Conservation (phyloP, 2,888 invertebrate genomes). For the Tipula helvola region DNA sequence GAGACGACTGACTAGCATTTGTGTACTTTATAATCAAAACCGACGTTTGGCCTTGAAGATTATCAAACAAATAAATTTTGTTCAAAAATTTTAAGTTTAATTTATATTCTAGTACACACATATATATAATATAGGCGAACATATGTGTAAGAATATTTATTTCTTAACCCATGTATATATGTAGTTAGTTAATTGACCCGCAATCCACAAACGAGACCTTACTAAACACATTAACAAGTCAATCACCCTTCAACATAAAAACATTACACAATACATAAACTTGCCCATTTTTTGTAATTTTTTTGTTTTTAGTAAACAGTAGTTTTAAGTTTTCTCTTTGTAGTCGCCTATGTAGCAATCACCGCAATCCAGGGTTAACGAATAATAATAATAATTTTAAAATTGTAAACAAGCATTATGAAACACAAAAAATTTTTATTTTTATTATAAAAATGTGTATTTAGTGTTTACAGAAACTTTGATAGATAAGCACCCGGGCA, state of each 20-base stretch:
- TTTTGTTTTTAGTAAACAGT: not conserved
- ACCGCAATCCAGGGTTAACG: not conserved
- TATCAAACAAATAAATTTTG: not conserved
- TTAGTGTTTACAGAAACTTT: not conserved
- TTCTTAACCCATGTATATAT: not conserved
- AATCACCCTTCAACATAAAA: not conserved
- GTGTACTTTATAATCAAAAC: not conserved
- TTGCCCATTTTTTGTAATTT: not conserved
- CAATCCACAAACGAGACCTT: not conserved
- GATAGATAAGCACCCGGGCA: not conserved
- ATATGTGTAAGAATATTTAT: not conserved
- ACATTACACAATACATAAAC: not conserved
- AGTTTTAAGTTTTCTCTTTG: not conserved
- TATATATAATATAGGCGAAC: not conserved
- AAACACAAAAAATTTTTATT: not conserved
- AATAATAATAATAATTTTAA: not conserved
- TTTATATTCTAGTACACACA: not conserved
- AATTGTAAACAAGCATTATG: not conserved
- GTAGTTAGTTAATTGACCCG: no score
- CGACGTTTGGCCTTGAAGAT: not conserved
- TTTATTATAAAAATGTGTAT: not conserved
- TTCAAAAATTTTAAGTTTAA: not conserved
- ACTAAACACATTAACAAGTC: not conserved
- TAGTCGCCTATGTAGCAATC: not conserved
- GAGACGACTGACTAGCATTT: not conserved